Evolutionary conservation across 2,113 vertebrate genomes (phyloP).

Genomic region (Guaruba guarouba): DNA sequence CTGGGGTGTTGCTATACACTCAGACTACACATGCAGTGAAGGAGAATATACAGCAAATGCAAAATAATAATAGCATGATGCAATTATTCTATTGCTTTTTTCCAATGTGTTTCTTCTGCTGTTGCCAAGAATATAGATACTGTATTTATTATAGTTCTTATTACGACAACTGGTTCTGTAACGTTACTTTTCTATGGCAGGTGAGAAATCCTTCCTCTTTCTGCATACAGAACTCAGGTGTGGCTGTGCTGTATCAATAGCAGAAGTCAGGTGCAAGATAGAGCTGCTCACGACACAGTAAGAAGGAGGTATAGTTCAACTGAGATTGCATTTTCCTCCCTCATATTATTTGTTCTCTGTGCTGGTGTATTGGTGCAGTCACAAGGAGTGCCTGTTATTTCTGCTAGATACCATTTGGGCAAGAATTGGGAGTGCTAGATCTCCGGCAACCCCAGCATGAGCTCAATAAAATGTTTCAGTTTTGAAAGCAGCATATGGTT

Average conservation of each 20-base stretch:
- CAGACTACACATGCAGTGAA: neutral
- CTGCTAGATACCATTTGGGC: neutral
- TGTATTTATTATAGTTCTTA: neutral
- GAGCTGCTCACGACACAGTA: neutral
- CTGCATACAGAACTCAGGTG: neutral
- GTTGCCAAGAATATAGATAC: neutral
- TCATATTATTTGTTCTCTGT: neutral
- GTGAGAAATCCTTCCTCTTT: neutral
- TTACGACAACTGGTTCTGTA: neutral
- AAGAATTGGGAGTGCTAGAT: neutral
- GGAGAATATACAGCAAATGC: neutral
- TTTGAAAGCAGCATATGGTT: neutral
- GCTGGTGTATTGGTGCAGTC: neutral
- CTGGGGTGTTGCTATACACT: neutral
- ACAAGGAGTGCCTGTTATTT: neutral
- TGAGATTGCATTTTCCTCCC: neutral
- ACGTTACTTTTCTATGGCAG: neutral
- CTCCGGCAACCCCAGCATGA: neutral
- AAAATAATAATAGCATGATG: neutral
- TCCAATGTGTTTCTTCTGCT: neutral
- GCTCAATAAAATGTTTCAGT: neutral
- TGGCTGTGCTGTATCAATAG: neutral
- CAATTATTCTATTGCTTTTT: slow-evolving; percentile 4
- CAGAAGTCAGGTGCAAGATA: neutral
- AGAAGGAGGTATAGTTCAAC: neutral